Percentiles rank a stretch among this genome's conserved stretches.
Conservation (phyloP, 2,888 invertebrate genomes). For the Listrodromus nycthemerus region DNA sequence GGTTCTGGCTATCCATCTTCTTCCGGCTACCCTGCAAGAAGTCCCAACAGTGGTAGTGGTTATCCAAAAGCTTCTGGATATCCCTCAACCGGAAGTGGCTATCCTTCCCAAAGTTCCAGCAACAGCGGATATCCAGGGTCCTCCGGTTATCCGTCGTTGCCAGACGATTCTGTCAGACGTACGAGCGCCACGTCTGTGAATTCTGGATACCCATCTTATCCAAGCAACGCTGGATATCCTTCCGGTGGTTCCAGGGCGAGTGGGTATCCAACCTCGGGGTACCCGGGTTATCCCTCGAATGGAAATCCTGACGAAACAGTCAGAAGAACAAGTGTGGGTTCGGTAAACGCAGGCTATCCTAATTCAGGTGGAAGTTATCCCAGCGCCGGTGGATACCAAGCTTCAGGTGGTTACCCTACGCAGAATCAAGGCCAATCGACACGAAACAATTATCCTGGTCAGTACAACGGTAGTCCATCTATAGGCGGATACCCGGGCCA, state of each 20-base stretch:
- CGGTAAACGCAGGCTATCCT: conserved; percentile 74
- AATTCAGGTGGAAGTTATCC: conserved; percentile 61
- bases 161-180: conserved; percentile 58
- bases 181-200: conserved; percentile 70
- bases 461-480: conserved; percentile 56
- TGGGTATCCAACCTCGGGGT: conserved; percentile 37
- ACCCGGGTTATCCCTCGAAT: conserved; percentile 57
- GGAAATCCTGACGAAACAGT: conserved; percentile 49
- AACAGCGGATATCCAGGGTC: conserved; percentile 34
- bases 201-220: conserved; percentile 68
- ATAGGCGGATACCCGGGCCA: conserved; percentile 61
- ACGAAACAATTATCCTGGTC: conserved; percentile 66
- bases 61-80: conserved; percentile 51
- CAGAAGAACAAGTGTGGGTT: conserved; percentile 66
- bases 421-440: conserved; percentile 58
- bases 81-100: conserved; percentile 54
- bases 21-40: conserved; percentile 47
- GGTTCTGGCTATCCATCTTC: no score
- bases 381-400: conserved; percentile 54
- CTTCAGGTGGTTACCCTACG: conserved; percentile 64
- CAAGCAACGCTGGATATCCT: conserved; percentile 42
- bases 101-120: conserved; percentile 38
- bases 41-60: conserved; percentile 5
- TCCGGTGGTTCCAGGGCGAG: conserved; percentile 9
- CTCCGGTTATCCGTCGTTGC: conserved; percentile 58